Base-by-base conservation (phyloP, 2,888 invertebrate species). In the Dione vanillae region DNA sequence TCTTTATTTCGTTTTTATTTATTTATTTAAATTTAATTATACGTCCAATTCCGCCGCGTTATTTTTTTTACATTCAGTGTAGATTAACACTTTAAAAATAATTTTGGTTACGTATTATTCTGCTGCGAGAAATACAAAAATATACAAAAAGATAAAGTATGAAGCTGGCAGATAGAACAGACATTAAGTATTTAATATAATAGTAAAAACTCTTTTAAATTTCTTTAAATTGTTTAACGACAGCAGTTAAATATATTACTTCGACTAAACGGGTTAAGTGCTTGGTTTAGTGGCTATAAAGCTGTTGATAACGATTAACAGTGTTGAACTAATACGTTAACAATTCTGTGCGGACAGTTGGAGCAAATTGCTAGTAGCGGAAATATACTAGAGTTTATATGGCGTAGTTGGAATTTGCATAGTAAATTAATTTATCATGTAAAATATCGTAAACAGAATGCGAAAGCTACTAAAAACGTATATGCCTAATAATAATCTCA, bases 191-290 rank as follows among this genome's bases (percentile, higher is more conserved):
- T 61, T 45, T 20, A 20, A 27, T n/a, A 43, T 27, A 62, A 62
- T 14, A 47, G 19, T 12, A 37, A 16, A n/a, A 10, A 6, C 12
- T 45, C 43, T 61, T 35, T 61, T 61, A 61, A 61, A 61, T 9
- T 14, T 61, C 59, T 11, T 35, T 61, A 45, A 8, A 61, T 61
- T 45, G 61, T 64, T 64, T 20, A 49, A 64, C 37, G 64, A 49
- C 12, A 49, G 49, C 19, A 45, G 51, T 67, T 61, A 67, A 68
- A 61, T 51, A 37, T 58, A 67, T 66, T 19, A 66, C 62, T 27
- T 67, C 49, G 12, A 54, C 47, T 56, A 69, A 72, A 67, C 58
- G 72, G 72, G 66, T 72, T 69, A 72, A 72, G 49, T 66, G 65
- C 66, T 37, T 58, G 41, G 66, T 72, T 69, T 67, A 69, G 62